A percentile compares a stretch with the other conserved stretches of the same genome.
Evolutionary conservation across 2,113 vertebrate genomes (phyloP).

Genomic region (Anguilla japonica): DNA sequence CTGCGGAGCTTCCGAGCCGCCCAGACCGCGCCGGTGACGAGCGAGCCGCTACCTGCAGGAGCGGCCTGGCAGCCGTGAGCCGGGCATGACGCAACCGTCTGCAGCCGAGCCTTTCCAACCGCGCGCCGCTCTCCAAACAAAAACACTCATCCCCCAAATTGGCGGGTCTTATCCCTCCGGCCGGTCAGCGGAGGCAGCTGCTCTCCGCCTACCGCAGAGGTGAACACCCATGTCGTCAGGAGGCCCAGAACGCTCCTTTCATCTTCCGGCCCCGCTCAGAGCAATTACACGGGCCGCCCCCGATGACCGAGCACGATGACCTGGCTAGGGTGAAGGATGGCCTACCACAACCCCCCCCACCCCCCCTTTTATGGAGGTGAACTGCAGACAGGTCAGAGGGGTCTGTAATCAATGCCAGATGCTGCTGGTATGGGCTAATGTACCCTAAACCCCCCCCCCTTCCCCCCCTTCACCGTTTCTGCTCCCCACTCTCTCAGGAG

Average conservation of each 20-base stretch:
- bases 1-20: background rate
- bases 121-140: slow-evolving; percentile 20
- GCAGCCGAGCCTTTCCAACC: background rate
- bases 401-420: slow-evolving; percentile 70
- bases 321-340: slow-evolving; percentile 37
- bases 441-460: slow-evolving; percentile 24
- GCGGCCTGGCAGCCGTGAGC: slow-evolving; percentile 18
- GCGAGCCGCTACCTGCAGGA: slow-evolving; percentile 7
- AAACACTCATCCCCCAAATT: slow-evolving; percentile 23
- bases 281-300: background rate
- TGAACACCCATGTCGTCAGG: slow-evolving; percentile 46
- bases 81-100: slow-evolving; percentile 32
- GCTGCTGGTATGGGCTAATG: slow-evolving; percentile 45
- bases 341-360: slow-evolving; percentile 19
- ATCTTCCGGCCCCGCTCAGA: background rate
- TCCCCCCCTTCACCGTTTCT: background rate
- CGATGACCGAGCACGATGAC: background rate
- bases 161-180: slow-evolving; percentile 7
- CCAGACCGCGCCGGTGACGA: slow-evolving; percentile 8
- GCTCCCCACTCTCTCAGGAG: background rate
- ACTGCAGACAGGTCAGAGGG: slow-evolving; percentile 58
- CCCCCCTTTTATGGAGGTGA: slow-evolving; percentile 53
- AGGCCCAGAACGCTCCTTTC: background rate
- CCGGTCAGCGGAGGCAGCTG: slow-evolving; percentile 42
- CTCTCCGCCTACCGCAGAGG: slow-evolving; percentile 43